phyloP scores from a whole-genome alignment of 2,113 vertebrate genomes.

The Ptilorrhoa leucosticta region DNA sequence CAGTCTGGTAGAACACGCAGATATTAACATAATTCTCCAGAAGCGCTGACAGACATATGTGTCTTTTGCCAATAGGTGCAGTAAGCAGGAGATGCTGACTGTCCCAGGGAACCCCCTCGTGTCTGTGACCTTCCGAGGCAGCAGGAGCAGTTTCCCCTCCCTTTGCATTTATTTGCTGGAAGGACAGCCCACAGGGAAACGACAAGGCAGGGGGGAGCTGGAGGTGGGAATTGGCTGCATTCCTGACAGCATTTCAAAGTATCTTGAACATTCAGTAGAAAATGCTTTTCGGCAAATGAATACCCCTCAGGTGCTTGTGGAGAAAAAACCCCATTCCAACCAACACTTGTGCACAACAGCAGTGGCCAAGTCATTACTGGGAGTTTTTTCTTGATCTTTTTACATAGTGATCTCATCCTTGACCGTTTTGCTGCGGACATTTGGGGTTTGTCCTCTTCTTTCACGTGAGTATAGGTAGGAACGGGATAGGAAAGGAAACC shows the following conservation, averaged over 20 bases:
- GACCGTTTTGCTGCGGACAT: neutral
- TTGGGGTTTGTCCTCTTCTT: neutral
- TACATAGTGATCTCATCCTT: neutral
- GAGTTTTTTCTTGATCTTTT: neutral
- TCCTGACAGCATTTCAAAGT: neutral
- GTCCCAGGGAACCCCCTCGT: neutral
- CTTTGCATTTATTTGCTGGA: neutral
- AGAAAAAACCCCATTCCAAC: neutral
- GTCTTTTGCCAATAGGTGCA: neutral
- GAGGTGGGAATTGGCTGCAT: neutral
- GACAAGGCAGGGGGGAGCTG: neutral
- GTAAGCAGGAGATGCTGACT: rapidly evolving
- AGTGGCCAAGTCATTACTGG: neutral
- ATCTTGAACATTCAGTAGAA: neutral
- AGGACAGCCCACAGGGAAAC: neutral
- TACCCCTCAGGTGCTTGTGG: neutral
- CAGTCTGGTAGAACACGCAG: neutral
- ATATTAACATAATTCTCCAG: neutral
- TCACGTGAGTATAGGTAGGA: neutral
- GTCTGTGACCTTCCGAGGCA: neutral
- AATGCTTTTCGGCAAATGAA: neutral
- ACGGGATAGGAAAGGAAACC: neutral
- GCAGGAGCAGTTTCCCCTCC: neutral
- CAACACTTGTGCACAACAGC: neutral
- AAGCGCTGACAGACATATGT: neutral